A percentile compares a stretch with the other conserved stretches of the same genome.
phyloP scores from a whole-genome alignment of 2,888 invertebrate genomes.

The Scaptomyza reducta region DNA sequence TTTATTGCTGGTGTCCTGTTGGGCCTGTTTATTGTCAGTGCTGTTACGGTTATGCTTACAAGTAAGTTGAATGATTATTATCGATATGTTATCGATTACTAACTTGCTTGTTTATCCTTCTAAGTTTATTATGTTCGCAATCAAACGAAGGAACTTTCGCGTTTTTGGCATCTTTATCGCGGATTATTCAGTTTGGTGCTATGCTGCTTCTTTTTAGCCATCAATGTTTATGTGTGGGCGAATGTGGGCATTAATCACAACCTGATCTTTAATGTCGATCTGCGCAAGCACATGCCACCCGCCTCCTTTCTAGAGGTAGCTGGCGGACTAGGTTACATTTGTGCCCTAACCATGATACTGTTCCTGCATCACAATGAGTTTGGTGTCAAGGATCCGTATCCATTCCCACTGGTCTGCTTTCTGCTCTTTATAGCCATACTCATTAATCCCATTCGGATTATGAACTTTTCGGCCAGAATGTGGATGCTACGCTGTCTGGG shows the following conservation, averaged over 20 bases:
- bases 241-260: conserved; percentile 98
- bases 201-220: conserved; percentile 94
- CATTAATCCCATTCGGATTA: conserved; percentile 94
- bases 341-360: conserved; percentile 92
- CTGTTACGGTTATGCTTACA: conserved; percentile 92
- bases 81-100: not conserved
- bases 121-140: conserved; percentile 22
- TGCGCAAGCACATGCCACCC: conserved; percentile 94
- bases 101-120: not conserved
- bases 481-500: conserved; percentile 93
- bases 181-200: conserved; percentile 95
- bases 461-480: conserved; percentile 93
- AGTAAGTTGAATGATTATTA: conserved; percentile 85
- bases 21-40: conserved; percentile 94
- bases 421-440: conserved; percentile 91
- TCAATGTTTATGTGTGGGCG: conserved; percentile 97
- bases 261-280: conserved; percentile 96
- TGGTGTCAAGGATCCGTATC: conserved; percentile 90
- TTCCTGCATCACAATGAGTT: conserved; percentile 87
- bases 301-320: conserved; percentile 96
- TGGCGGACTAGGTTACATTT: conserved; percentile 94
- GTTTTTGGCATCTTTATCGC: conserved; percentile 94
- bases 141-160: conserved; percentile 61
- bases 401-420: conserved; percentile 93
- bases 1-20: conserved; percentile 97